Evolutionary conservation across 2,797 vertebrate species (phyloP), one percentile per base, ranked within the genome.

Genomic region (Alosa sapidissima): DNA sequence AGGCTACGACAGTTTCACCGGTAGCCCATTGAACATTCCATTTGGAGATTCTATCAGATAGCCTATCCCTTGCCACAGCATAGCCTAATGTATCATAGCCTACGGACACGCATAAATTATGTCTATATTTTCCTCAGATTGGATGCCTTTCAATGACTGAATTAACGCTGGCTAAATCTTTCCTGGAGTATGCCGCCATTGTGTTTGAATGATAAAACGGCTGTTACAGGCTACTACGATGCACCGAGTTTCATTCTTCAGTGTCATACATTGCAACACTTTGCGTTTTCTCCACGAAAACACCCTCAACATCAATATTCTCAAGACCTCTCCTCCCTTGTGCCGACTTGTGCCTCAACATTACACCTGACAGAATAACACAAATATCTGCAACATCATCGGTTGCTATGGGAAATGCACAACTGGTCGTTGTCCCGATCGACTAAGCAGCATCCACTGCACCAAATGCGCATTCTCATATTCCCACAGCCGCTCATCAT

Each of bases 391-490:
- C 87, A 86, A 82, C 91, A 89, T 84, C 88, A 86, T 52, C 65
- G 83, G 89, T 91, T 85, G 87, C 88, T 87, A 87, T 85, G 85
- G 85, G 81, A 62, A 89, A 81, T n/a, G 24, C 85, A 68, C 60
- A 58, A 87, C 85, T 60, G 84, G 83, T 87, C 86, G 82, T 81
- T 78, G 51, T 86, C 84, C 84, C 81, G 48, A 14, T 78, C 87
- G 82, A 85, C 87, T 14, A 16, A 45, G 84, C 85, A 88, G 84
- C 85, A 88, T 81, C 86, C 88, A 91, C 89, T 92, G 91, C 93
- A 91, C 81, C 93, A 92, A 85, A 87, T 87, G 88, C 87, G 82
- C 83, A 85, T 60, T 83, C 51, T 13, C 60, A 90, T 89, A 89
- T 86, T 68, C 85, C 41, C 41, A 78, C 54, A 58, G 60, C 78